Evolutionary conservation across 92 coral and sea anemone genomes (phyloP).

Genomic region (Desmophyllum pertusum): DNA sequence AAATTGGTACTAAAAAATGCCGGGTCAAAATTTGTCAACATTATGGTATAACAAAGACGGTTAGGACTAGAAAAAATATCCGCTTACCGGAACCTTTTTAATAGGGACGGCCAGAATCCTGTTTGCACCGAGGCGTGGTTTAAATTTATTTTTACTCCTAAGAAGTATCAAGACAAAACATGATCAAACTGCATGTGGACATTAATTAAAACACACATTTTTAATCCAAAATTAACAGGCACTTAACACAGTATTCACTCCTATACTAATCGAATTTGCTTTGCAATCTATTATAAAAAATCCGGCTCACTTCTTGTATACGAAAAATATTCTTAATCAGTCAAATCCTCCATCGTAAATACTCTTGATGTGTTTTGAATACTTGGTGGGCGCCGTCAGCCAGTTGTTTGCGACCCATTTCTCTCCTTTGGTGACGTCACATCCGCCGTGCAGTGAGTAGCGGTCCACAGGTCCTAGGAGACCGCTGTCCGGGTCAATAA

Average conservation of each 20-base stretch:
- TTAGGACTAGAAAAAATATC: too few species aligned
- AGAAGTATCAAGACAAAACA: background rate
- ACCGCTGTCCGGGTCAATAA: constrained; percentile 83
- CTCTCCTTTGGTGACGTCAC: constrained; percentile 85
- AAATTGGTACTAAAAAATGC: too few species aligned
- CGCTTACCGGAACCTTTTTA: too few species aligned
- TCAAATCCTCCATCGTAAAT: constrained; percentile 61
- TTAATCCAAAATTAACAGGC: too few species aligned
- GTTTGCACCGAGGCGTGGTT: background rate
- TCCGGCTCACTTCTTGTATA: background rate
- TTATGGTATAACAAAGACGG: too few species aligned
- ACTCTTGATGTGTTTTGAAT: constrained; percentile 68
- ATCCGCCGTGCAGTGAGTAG: constrained; percentile 93
- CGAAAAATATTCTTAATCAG: background rate
- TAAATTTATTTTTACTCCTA: background rate
- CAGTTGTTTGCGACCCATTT: constrained; percentile 99
- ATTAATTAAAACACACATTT: background rate
- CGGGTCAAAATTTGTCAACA: too few species aligned
- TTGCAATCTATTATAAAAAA: background rate
- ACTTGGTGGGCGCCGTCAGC: constrained; percentile 85
- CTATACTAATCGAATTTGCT: too few species aligned
- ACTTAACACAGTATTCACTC: too few species aligned
- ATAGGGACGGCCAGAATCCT: too few species aligned
- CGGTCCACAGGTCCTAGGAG: constrained; percentile 79
- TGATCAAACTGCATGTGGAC: background rate